phyloP scores from a whole-genome alignment of 2,797 vertebrate genomes.

The Scyliorhinus canicula region DNA sequence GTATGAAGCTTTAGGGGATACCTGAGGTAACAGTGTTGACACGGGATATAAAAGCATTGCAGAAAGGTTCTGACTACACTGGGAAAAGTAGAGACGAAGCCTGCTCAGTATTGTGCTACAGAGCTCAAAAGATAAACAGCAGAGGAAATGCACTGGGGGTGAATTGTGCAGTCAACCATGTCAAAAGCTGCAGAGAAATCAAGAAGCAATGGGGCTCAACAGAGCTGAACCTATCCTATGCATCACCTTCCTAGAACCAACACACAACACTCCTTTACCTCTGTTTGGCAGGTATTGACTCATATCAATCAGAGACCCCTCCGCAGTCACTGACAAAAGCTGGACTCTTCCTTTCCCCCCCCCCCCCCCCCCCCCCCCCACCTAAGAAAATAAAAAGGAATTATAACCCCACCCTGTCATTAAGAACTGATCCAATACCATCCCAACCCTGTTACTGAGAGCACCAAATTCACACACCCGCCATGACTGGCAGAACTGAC shows the following conservation, averaged over 20 bases:
- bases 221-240: neutral
- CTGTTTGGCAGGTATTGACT: neutral
- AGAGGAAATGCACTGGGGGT: neutral
- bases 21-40: neutral
- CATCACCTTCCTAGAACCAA: neutral
- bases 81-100: neutral
- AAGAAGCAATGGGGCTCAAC: neutral
- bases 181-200: neutral
- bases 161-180: too few relatives aligned
- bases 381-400: too few relatives aligned
- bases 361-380: too few relatives aligned
- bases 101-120: neutral
- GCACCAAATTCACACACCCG: neutral
- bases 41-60: neutral
- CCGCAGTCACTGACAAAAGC: neutral
- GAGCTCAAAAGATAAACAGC: too few relatives aligned
- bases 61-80: neutral
- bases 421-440: neutral
- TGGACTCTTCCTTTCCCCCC: neutral
- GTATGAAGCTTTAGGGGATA: neutral
- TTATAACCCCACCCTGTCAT: neutral
- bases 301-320: neutral
- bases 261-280: neutral
- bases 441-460: neutral
- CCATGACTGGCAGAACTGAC: neutral